Conservation (phyloP, 2,888 invertebrate species). For the Odontocolon sp. region DNA sequence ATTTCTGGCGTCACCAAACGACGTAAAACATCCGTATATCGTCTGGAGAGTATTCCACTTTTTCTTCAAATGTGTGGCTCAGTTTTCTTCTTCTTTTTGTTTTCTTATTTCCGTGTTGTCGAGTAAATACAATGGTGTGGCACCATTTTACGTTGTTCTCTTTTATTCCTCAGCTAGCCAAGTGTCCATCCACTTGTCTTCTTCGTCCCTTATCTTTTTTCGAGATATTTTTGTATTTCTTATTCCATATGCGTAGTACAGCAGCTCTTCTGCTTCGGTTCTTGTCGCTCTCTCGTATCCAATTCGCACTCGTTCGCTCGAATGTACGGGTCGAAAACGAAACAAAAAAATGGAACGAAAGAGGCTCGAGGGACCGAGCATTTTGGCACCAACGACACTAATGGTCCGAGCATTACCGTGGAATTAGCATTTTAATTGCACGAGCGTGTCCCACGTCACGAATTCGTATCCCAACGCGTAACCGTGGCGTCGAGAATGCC, state of each 20-base stretch:
- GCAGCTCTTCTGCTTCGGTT: neutral
- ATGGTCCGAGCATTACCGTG: conserved; percentile 58
- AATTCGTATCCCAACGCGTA: conserved; percentile 13
- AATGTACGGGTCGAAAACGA: conserved; percentile 12
- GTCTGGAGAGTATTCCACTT: conserved; percentile 19
- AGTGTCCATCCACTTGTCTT: neutral
- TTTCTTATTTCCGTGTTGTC: neutral
- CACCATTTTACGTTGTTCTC: conserved; percentile 1
- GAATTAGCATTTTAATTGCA: conserved; percentile 73
- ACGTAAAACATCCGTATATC: conserved; percentile 18
- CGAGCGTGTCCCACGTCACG: conserved; percentile 60
- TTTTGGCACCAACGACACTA: conserved; percentile 57
- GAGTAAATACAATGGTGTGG: neutral
- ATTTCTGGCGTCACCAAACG: conserved; percentile 12
- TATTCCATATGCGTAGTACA: no score
- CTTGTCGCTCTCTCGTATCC: conserved; percentile 26
- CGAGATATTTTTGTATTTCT: neutral
- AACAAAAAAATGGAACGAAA: conserved; percentile 14
- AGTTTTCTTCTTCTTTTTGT: neutral
- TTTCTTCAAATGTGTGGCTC: conserved; percentile 1
- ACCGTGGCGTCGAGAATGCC: conserved; percentile 16
- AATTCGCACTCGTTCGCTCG: conserved; percentile 38
- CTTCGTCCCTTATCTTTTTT: neutral
- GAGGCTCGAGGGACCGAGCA: conserved; percentile 36
- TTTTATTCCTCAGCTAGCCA: neutral